Percentiles rank a stretch among this genome's conserved stretches.
These are phyloP conservation scores for Leptopilina myrica DNA, from an alignment of 2,888 invertebrate species.

Conservation along the genomic window DNA sequence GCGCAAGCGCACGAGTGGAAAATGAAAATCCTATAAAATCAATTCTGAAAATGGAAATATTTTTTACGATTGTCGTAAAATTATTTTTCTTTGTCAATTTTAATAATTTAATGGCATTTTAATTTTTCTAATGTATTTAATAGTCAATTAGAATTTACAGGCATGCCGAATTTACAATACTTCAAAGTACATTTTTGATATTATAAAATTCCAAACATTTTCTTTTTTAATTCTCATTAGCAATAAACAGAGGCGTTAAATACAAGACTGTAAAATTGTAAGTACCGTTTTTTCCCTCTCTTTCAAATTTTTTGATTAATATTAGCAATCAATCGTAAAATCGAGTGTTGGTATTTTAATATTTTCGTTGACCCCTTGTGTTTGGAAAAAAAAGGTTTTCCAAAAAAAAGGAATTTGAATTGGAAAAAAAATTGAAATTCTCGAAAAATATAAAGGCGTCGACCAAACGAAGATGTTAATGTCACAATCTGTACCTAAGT, in stretches of 20 bases:
- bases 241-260: conserved; percentile 2
- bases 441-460: conserved; percentile 22
- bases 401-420: background rate
- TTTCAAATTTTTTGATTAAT: background rate
- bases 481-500: conserved; percentile 41
- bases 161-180: background rate
- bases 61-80: background rate
- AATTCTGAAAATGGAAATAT: too few species aligned
- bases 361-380: background rate
- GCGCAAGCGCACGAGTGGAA: background rate
- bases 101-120: background rate
- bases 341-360: conserved; percentile 23
- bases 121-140: background rate
- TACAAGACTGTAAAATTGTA: background rate
- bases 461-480: conserved; percentile 36
- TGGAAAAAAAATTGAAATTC: conserved; percentile 1
- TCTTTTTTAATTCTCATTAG: background rate
- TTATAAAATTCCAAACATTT: background rate
- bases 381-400: background rate
- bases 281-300: conserved; percentile 11
- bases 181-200: background rate
- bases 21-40: background rate
- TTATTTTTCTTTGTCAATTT: background rate
- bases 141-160: background rate
- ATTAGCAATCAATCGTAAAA: background rate